Base-by-base conservation (phyloP, 64 coral and sea anemone genomes). In the Pocillopora verrucosa region DNA sequence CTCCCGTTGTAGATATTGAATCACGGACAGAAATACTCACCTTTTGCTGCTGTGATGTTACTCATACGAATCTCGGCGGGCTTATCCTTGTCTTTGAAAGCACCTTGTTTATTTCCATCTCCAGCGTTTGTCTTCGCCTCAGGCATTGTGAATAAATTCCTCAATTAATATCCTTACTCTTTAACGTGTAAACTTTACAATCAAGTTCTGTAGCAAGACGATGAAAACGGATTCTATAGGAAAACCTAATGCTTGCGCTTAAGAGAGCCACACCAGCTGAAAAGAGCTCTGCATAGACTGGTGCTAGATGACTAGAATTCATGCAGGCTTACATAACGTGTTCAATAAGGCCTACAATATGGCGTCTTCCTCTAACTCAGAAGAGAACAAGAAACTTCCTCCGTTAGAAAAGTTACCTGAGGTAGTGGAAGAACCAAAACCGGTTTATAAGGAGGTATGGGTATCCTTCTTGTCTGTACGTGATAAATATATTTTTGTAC, bases 51-150 rank as follows among this genome's bases (percentile, higher is more conserved):
- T 73, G 88, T 98, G 10, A 98, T 98, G 74, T 98, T 98, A 1
- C 93, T 98, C 90, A 98, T 95, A 60, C 96, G 96, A 88, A 98
- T 94, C 89, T 98, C 96, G 56, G 92, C 83, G 37, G 96, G 96
- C 58, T 98, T 98, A 63, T 98, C 96, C 83, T 98, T 98, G 64
- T 98, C 93, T 68, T 98, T 98, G 88, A 95, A 98, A 58, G 96
- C 96, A 76, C 80, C 76, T 25, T 92, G 61, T 30, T 92, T 86
- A 56, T 83, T 87, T 77, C 87, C 76, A 76, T 36, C 41, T 2
- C 84, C 61, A 51, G 69, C 12, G 80, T 77, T 94, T 69, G 38
- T 36, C 61, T 85, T 9, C 58, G 72, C 78, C 83, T 98, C 96
- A 76, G 93, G 96, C 96, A 98, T 98, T 62, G 58, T 98, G 87